These are phyloP conservation scores for Aricia agestis DNA, from an alignment of 1,140 invertebrate genomes.

Conservation along the genomic window DNA sequence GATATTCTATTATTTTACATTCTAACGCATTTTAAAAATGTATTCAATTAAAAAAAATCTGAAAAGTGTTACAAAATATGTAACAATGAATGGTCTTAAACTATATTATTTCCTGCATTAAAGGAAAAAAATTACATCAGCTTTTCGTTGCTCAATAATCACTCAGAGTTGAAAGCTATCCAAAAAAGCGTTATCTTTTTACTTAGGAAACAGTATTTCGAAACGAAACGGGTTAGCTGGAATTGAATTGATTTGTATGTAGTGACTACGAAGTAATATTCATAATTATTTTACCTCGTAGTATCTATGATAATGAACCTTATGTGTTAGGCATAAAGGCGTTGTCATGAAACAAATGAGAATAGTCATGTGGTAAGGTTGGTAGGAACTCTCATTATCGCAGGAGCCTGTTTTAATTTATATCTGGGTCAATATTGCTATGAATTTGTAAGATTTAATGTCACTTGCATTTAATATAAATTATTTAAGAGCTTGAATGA, in stretches of 20 bases:
- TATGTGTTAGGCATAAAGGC: too few relatives aligned
- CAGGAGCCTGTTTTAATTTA: constrained; percentile 14
- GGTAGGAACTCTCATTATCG: neutral
- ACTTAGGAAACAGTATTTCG: constrained; percentile 23
- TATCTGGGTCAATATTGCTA: constrained; percentile 12
- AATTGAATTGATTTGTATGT: constrained; percentile 18
- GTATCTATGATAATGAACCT: too few relatives aligned
- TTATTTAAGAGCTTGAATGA: neutral
- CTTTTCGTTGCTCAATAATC: too few relatives aligned
- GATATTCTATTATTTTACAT: too few relatives aligned
- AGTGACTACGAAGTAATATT: neutral
- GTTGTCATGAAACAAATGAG: neutral
- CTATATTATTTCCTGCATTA: too few relatives aligned
- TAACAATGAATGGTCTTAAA: too few relatives aligned
- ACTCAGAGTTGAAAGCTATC: neutral
- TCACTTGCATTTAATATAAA: constrained; percentile 5
- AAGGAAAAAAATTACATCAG: too few relatives aligned
- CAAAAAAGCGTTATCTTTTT: neutral
- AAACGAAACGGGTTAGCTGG: constrained; percentile 20
- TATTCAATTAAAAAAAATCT: too few relatives aligned
- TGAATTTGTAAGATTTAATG: constrained; percentile 18
- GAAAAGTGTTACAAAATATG: too few relatives aligned
- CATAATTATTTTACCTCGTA: neutral
- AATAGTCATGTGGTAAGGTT: too few relatives aligned
- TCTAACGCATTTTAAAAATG: too few relatives aligned